Conservation (phyloP, 1,140 invertebrate species). For the Dendroctonus ponderosae region DNA sequence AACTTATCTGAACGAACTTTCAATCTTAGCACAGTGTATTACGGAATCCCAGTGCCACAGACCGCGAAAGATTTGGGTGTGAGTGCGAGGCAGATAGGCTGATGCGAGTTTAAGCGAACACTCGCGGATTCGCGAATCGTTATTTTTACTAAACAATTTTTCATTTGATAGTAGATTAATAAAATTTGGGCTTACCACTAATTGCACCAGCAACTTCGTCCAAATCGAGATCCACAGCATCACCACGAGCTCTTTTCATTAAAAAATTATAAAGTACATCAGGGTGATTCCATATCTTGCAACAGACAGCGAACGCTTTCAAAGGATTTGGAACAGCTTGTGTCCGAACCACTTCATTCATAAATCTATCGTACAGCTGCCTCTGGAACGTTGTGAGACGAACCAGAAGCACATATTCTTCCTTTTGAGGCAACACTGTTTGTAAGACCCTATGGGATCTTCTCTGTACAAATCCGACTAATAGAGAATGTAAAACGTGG, state of each 20-base stretch:
- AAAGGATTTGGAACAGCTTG: slow-evolving; percentile 91
- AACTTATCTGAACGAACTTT: too few species aligned
- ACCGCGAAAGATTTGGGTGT: too few species aligned
- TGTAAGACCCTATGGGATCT: slow-evolving; percentile 86
- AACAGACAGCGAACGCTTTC: slow-evolving; percentile 97
- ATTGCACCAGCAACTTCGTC: slow-evolving; percentile 66
- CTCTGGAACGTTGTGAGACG: slow-evolving; percentile 86
- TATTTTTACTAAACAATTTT: too few species aligned
- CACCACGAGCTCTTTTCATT: slow-evolving; percentile 74
- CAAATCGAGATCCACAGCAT: slow-evolving; percentile 87
- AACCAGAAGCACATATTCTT: slow-evolving; percentile 88
- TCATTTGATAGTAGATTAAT: neutral
- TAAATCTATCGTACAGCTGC: slow-evolving; percentile 84
- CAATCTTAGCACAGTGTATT: too few species aligned
- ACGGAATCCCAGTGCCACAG: too few species aligned
- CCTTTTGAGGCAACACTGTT: slow-evolving; percentile 81
- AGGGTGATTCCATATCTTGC: slow-evolving; percentile 99
- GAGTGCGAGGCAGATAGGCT: too few species aligned
- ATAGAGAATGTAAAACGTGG: slow-evolving; percentile 83
- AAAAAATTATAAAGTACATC: slow-evolving; percentile 93
- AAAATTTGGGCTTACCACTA: slow-evolving; percentile 48
- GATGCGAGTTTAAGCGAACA: too few species aligned
- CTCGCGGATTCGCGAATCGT: too few species aligned
- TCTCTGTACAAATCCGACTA: slow-evolving; percentile 91
- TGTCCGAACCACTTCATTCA: slow-evolving; percentile 84